phyloP scores from a whole-genome alignment of 1,140 invertebrate species.

The Samia ricini region DNA sequence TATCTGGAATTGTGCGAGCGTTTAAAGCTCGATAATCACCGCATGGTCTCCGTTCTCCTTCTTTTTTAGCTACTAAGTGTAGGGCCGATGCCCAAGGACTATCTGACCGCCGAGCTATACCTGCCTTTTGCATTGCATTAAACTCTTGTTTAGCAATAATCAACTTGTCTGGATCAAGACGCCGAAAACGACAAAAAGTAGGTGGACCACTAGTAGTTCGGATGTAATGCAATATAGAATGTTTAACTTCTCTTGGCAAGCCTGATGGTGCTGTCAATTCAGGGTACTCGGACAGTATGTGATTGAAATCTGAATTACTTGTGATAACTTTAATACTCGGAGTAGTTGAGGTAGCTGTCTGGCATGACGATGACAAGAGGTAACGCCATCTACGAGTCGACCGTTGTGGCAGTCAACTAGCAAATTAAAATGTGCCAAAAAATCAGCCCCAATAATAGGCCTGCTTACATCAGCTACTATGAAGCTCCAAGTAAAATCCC shows the following conservation, averaged over 20 bases:
- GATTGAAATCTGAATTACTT: background rate
- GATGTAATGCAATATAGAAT: background rate
- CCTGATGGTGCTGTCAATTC: constrained; percentile 2
- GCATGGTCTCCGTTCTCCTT: constrained; percentile 37
- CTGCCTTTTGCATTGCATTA: constrained; percentile 17
- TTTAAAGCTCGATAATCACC: constrained; percentile 52
- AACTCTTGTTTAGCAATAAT: constrained; percentile 20
- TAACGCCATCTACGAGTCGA: background rate
- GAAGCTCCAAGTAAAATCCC: constrained; percentile 7
- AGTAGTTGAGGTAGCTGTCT: background rate
- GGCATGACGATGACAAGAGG: background rate
- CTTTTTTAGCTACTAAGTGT: constrained; percentile 48
- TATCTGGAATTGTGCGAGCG: constrained; percentile 54
- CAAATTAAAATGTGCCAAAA: background rate
- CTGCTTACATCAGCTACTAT: background rate
- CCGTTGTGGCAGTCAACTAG: constrained; percentile 1
- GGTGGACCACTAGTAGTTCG: constrained; percentile 19
- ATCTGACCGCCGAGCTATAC: constrained; percentile 52
- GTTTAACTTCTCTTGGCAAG: background rate
- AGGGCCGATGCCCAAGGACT: constrained; percentile 68
- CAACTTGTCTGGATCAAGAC: constrained; percentile 13
- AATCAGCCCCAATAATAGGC: constrained; percentile 2
- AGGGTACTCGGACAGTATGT: background rate
- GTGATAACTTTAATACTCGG: background rate
- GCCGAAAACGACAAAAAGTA: constrained; percentile 5